Evolutionary conservation across 2,113 vertebrate species (phyloP).

Genomic region (Entosphenus tridentatus): DNA sequence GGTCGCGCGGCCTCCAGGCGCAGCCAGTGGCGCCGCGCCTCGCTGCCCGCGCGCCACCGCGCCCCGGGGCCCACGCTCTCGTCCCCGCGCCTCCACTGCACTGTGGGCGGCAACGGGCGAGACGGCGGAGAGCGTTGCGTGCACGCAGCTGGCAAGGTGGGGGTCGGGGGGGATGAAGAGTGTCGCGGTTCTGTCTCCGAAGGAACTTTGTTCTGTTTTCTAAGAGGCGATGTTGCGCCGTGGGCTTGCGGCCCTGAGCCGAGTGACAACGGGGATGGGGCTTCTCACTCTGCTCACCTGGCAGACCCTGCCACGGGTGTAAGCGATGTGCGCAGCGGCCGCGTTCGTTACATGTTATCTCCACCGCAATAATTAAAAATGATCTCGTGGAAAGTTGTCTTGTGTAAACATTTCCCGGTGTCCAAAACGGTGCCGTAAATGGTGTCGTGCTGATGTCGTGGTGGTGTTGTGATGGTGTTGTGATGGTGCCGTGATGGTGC

Average conservation of each 20-base stretch:
- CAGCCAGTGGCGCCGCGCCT: slow-evolving; percentile 65
- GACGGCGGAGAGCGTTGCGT: not conserved
- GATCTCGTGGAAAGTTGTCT: too few relatives aligned
- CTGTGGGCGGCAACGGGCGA: slow-evolving; percentile 17
- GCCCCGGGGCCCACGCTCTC: slow-evolving; percentile 20
- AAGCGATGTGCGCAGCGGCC: too few relatives aligned
- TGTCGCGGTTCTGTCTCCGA: not conserved
- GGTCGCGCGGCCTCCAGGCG: slow-evolving; percentile 39
- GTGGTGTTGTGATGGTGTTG: too few relatives aligned
- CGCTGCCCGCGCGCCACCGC: slow-evolving; percentile 41
- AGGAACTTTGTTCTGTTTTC: not conserved
- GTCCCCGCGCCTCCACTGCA: slow-evolving; percentile 56
- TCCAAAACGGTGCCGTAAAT: too few relatives aligned
- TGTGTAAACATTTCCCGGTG: too few relatives aligned
- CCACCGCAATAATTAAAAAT: too few relatives aligned
- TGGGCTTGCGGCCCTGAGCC: not conserved
- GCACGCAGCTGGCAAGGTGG: not conserved
- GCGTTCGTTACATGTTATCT: too few relatives aligned
- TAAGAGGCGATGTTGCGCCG: not conserved
- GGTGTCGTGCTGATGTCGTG: too few relatives aligned
- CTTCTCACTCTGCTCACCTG: too few relatives aligned
- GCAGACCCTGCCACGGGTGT: too few relatives aligned
- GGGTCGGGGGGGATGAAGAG: not conserved
- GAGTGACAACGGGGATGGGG: too few relatives aligned
- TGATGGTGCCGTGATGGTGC: too few relatives aligned